Conservation (phyloP, 2,797 vertebrate species). For the Mormyrops boulengeri region DNA sequence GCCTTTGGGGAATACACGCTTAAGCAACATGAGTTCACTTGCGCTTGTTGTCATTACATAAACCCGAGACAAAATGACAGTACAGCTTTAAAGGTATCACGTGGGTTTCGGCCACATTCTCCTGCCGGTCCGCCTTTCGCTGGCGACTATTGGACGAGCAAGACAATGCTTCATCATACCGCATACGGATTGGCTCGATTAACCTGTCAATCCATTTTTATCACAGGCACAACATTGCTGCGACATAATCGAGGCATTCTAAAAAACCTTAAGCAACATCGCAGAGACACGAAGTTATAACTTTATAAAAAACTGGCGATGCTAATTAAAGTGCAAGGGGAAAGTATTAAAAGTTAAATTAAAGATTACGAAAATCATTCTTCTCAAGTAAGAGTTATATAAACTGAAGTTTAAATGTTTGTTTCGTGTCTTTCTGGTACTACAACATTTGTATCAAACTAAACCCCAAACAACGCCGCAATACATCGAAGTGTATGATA, state of each 20-base stretch:
- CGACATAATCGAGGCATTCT: conserved; percentile 56
- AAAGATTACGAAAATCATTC: not conserved
- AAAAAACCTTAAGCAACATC: conserved; percentile 31
- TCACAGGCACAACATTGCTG: conserved; percentile 59
- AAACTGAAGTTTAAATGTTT: not conserved
- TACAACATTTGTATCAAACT: not conserved
- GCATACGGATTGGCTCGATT: conserved; percentile 52
- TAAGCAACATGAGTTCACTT: conserved; percentile 2
- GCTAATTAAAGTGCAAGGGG: not conserved
- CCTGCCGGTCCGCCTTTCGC: conserved; percentile 44
- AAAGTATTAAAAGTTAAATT: not conserved
- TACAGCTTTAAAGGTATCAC: conserved; percentile 46
- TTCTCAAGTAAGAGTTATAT: not conserved
- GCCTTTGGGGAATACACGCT: conserved; percentile 9
- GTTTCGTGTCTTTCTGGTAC: not conserved
- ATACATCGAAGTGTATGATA: not conserved
- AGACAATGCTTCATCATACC: conserved; percentile 35
- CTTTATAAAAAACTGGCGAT: not conserved
- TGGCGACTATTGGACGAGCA: conserved; percentile 50
- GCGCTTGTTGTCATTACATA: conserved; percentile 20
- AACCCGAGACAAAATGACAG: conserved; percentile 16
- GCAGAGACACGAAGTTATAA: not conserved
- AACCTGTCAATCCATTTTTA: conserved; percentile 60
- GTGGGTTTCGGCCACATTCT: conserved; percentile 34
- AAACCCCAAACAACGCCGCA: not conserved